Evolutionary conservation across 2,113 vertebrate genomes (phyloP).

Genomic region (Hyperopisus bebe): DNA sequence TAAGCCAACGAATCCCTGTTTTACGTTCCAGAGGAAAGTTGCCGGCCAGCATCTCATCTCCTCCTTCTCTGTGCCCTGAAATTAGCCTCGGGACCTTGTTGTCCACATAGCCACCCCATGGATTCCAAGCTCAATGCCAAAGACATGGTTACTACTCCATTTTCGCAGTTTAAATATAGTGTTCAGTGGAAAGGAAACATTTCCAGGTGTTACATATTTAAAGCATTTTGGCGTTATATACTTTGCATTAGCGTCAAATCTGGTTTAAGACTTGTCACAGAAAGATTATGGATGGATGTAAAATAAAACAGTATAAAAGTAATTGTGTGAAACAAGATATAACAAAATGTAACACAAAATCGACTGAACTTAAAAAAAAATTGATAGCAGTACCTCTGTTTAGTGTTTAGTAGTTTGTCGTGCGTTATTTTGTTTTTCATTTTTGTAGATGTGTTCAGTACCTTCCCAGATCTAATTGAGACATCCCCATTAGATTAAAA

Average conservation of each 20-base stretch:
- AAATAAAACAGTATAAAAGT: background rate
- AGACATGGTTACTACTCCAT: background rate
- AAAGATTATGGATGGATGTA: background rate
- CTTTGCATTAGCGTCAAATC: background rate
- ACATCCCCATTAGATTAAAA: background rate
- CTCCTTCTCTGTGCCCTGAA: background rate
- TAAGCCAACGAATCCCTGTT: background rate
- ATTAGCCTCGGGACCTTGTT: background rate
- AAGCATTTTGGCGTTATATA: background rate
- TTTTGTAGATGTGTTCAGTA: background rate
- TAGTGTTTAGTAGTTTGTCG: background rate
- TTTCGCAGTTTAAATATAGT: background rate
- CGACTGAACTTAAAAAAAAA: background rate
- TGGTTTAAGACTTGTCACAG: background rate
- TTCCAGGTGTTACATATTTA: background rate
- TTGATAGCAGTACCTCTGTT: background rate
- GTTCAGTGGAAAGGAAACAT: background rate
- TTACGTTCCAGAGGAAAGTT: background rate
- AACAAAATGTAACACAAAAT: background rate
- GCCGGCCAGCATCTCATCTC: background rate
- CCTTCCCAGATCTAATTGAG: background rate
- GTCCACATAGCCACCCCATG: background rate
- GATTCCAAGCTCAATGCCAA: background rate
- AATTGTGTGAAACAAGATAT: background rate
- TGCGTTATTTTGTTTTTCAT: background rate